Base-by-base conservation (phyloP, 2,797 vertebrate species). In the Myotis pilosus region DNA sequence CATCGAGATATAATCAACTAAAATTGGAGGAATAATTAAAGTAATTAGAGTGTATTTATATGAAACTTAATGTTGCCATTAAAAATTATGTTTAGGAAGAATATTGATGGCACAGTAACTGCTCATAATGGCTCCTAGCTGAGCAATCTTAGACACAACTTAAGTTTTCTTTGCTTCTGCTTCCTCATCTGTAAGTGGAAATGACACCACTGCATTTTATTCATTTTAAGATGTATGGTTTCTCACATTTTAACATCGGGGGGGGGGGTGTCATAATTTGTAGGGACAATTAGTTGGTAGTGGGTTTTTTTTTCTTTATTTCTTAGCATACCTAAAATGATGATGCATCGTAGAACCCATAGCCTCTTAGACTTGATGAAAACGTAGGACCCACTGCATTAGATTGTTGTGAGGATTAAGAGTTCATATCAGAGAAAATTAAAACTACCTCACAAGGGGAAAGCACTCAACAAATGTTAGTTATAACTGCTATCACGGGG, bases 11-110 rank as follows among this genome's bases (percentile, higher is more conserved):
- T 66, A 75, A 91, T 89, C 89, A 89, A 60, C 64, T 74, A 49
- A 95, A 92, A 96, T 87, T 92, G 84, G 23, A 30, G 33, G 8
- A 91, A 44, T 74, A 88, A 89, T 88, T 92, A 92, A 92, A 79
- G 85, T 80, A 88, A 85, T 89, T 88, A 74, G 57, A 64, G 47
- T 71, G 72, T 94, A 74, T 92, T 93, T 93, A 85, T 85, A 74
- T 91, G 53, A 92, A 95, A 83, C 49, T 82, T 88, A 95, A 88
- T 76, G 72, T 76, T 82, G 41, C 78, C 85, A 80, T 90, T 93
- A 92, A 89, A 94, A 94, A 89, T 92, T 68, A 84, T 33, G n/a
- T 49, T 90, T 90, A 57, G 57, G 62, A 78, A 92, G 85, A 88
- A 75, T 87, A 69, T 8, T 92, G 68, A 85, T 55, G 60, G 53